Base-by-base conservation (phyloP, 2,888 invertebrate genomes). In the Parnassius glacialis region DNA sequence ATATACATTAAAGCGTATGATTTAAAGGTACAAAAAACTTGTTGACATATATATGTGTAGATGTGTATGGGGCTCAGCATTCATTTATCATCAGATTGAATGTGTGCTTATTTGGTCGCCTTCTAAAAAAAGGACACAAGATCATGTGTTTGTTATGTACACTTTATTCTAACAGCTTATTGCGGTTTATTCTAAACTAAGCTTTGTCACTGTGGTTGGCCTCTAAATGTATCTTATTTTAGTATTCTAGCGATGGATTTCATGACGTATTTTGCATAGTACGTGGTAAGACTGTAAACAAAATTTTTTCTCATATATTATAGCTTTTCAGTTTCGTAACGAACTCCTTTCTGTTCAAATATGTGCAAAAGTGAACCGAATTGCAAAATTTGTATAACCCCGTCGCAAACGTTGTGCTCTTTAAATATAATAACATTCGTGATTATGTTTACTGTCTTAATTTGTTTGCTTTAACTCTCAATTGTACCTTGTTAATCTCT, bases 371-470 rank as follows among this genome's bases (percentile, higher is more conserved):
- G 45, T 12, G 34, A 10, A 44, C 25, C 52, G 10, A 10, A 10
- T 25, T 10, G 34, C 34, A 34, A 51, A 52, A 16, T 52, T 47
- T 52, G 52, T 47, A 47, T 48, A 59, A 43, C 59, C 9, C 47
- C 9, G 13, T 42, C 1, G 48, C 16, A 12, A 20, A 43, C 9
- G n/a, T 25, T 50, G 54, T 48, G 10, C 16, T 54, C 48, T 48
- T 20, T 13, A 50, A 59, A 59, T 42, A 54, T 54, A 41, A 48
- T n/a, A 59, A 52, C 52, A 25, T 10, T 12, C 20, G 47, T 10
- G 47, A 42, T 53, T 43, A 59, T 48, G 59, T 59, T 52, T 51
- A 25, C 48, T 47, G 20, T 48, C 48, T 59, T 48, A 53, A 59
- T 47, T 52, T 51, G 52, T 59, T 59, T 59, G 47, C 45, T 16